Percentiles rank a stretch among this genome's conserved stretches.
Conservation (phyloP, 2,888 invertebrate species). For the Stictocephala bisonia region DNA sequence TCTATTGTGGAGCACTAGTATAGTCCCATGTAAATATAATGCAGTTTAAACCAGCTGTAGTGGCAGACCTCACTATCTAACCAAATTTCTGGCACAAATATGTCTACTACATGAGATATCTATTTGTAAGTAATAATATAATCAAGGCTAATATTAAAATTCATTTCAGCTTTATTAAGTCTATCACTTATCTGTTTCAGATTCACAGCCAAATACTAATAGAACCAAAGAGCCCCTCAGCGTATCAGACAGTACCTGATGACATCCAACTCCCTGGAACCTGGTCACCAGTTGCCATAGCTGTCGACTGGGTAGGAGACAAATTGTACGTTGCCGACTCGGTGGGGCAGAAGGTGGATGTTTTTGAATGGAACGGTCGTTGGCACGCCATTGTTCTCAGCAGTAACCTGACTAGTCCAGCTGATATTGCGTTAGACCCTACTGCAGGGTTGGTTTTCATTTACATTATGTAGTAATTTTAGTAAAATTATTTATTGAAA, state of each 20-base stretch:
- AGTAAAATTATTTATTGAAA: no score
- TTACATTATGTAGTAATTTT: no score
- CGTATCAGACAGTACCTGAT: slow-evolving; percentile 66
- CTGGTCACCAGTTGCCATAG: slow-evolving; percentile 90
- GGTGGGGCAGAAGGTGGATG: slow-evolving; percentile 92
- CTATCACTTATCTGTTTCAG: slow-evolving; percentile 65
- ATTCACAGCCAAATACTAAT: slow-evolving; percentile 72
- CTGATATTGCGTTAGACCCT: slow-evolving; percentile 94
- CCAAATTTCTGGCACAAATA: no score
- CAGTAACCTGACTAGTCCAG: slow-evolving; percentile 90
- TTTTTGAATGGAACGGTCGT: slow-evolving; percentile 88
- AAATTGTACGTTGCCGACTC: slow-evolving; percentile 96
- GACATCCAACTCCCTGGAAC: slow-evolving; percentile 80
- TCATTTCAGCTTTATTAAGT: no score
- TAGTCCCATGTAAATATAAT: no score
- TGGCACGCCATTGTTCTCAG: slow-evolving; percentile 93
- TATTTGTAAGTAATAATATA: no score
- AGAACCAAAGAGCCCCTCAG: slow-evolving; percentile 17
- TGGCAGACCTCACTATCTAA: no score
- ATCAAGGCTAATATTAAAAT: no score
- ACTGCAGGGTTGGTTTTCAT: slow-evolving; percentile 75
- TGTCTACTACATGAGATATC: no score
- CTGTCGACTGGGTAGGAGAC: slow-evolving; percentile 97
- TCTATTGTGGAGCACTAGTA: no score
- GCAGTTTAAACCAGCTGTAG: no score